Percentiles rank a stretch among this genome's conserved stretches.
Evolutionary conservation across 2,113 vertebrate genomes (phyloP).

Genomic region (Danionella cerebrum): DNA sequence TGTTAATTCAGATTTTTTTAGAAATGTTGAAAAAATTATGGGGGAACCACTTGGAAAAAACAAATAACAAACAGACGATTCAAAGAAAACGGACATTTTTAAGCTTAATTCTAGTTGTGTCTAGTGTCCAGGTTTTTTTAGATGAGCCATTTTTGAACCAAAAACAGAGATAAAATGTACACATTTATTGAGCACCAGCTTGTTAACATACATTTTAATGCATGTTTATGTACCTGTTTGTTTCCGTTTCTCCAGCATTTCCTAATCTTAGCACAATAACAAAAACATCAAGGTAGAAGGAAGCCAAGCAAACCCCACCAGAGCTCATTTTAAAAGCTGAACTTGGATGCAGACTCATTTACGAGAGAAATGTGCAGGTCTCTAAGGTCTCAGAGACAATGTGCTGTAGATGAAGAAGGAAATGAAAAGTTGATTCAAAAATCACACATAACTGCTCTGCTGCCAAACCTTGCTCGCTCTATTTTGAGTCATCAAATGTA

Average conservation of each 20-base stretch:
- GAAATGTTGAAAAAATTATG: no score
- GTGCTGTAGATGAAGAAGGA: background rate
- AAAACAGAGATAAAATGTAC: no score
- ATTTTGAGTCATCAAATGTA: background rate
- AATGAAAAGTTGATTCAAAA: constrained; percentile 28
- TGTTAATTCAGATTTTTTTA: no score
- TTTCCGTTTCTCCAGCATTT: constrained; percentile 3
- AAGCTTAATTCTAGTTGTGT: no score
- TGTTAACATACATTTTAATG: no score
- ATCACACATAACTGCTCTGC: background rate
- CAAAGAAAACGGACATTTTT: no score
- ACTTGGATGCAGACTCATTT: background rate
- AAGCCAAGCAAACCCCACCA: background rate
- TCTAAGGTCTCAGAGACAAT: background rate
- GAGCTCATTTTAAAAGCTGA: background rate
- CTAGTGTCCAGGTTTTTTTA: no score
- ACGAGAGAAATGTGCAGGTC: background rate
- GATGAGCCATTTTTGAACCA: no score
- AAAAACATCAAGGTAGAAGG: background rate
- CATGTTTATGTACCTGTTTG: background rate
- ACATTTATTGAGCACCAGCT: no score
- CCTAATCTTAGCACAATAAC: background rate
- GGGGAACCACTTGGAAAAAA: no score
- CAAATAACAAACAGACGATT: no score
- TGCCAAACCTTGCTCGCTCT: background rate